Evolutionary conservation across 2,888 invertebrate genomes (phyloP), one percentile per base, ranked within the genome.

Genomic region (Brachypterus glaber): DNA sequence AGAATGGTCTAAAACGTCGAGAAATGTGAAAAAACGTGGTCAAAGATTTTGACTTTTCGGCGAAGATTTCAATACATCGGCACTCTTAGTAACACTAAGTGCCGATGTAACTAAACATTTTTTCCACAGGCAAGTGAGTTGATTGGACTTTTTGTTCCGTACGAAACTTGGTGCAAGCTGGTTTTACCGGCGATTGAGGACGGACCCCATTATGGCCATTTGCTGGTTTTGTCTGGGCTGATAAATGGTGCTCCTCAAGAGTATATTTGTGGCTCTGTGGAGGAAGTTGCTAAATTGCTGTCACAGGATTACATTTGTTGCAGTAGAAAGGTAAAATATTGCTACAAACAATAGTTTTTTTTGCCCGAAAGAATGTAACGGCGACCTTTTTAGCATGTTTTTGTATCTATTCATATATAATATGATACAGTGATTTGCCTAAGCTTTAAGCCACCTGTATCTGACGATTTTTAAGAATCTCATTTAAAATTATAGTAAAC

Each of bases 61-160:
- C n/a, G n/a, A n/a, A n/a, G n/a, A n/a, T n/a, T n/a, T n/a, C n/a
- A n/a, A n/a, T n/a, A n/a, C n/a, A n/a, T n/a, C n/a, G n/a, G n/a
- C n/a, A n/a, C n/a, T n/a, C n/a, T n/a, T n/a, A n/a, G n/a, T n/a
- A n/a, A n/a, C n/a, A n/a, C n/a, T n/a, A n/a, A n/a, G n/a, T n/a
- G n/a, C n/a, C n/a, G n/a, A n/a, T n/a, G n/a, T n/a, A n/a, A n/a
- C n/a, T n/a, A n/a, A n/a, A n/a, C n/a, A n/a, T n/a, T n/a, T n/a
- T n/a, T n/a, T 25, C 71, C 78, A 54, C 72, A 73, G 32, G 75
- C 82, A 2, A 76, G 82, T 1, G 77, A 82, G 57, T 66, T 84
- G 33, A 72, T 87, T 46, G 88, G 86, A 8, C 77, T 79, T 55
- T 89, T 89, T 64, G 79, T 88, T 30, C 68, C 69, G 0, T 76